A percentile compares a stretch with the other conserved stretches of the same genome.
Evolutionary conservation across 2,888 invertebrate species (phyloP).

Genomic region (Aspidiotus destructor): DNA sequence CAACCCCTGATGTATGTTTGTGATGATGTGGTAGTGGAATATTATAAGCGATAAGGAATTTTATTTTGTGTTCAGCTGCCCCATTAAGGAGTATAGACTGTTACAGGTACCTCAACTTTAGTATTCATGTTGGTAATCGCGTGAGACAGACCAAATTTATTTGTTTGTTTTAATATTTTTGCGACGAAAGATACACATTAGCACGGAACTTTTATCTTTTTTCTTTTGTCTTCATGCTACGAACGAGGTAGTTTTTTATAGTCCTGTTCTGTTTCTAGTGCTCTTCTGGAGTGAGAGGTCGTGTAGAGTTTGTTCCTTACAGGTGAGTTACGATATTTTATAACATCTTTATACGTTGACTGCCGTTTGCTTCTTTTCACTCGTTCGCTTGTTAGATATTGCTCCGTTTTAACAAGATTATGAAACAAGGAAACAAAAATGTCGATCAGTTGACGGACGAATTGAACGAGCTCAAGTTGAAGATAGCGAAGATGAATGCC

Average conservation of each 20-base stretch:
- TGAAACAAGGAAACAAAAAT: background rate
- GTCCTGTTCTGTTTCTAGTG: background rate
- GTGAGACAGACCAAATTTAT: slow-evolving; percentile 19
- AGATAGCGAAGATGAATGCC: slow-evolving; percentile 26
- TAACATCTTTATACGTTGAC: no score
- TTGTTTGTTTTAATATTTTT: slow-evolving; percentile 21
- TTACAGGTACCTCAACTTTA: slow-evolving; percentile 16
- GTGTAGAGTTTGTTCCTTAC: background rate
- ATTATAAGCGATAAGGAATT: slow-evolving; percentile 28
- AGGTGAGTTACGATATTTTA: background rate
- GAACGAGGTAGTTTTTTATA: background rate
- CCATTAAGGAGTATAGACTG: slow-evolving; percentile 26
- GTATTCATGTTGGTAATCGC: slow-evolving; percentile 27
- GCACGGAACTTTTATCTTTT: slow-evolving; percentile 27
- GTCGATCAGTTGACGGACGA: slow-evolving; percentile 19
- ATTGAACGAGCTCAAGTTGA: slow-evolving; percentile 19
- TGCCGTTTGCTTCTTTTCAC: no score
- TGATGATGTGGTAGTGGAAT: no score
- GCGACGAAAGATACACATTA: slow-evolving; percentile 25
- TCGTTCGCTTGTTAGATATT: no score
- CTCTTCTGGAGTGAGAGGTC: background rate
- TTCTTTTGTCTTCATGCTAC: slow-evolving; percentile 15
- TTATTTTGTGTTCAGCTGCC: slow-evolving; percentile 28
- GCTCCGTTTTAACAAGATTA: background rate
- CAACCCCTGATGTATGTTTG: background rate